Conservation (phyloP, 2,888 invertebrate species). For the Fissipunctia ypsillon region DNA sequence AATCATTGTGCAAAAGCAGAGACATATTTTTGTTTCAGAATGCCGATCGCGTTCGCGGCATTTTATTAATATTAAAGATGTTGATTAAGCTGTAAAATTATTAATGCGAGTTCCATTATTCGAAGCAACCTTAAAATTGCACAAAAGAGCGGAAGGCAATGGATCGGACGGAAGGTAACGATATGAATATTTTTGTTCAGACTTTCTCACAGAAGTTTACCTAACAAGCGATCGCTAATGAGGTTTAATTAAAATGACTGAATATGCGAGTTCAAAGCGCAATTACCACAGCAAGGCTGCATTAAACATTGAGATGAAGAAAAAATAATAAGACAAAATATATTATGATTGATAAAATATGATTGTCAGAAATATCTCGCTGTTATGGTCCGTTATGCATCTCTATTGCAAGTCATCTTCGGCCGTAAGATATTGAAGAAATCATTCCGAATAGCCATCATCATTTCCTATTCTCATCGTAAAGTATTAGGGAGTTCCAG, state of each 20-base stretch:
- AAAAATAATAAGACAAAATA: conserved; percentile 11
- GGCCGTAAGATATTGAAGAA: conserved; percentile 27
- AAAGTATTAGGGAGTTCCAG: conserved; percentile 33
- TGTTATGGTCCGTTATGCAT: conserved; percentile 24
- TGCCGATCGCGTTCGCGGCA: conserved; percentile 36
- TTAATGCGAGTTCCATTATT: conserved; percentile 55
- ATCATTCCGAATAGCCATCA: conserved; percentile 53
- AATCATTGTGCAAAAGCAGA: conserved; percentile 13
- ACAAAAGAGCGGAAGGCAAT: conserved; percentile 60
- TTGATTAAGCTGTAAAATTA: conserved; percentile 56
- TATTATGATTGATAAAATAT: conserved; percentile 19
- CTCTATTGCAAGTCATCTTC: conserved; percentile 59
- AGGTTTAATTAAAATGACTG: conserved; percentile 60
- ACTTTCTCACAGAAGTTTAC: conserved; percentile 49
- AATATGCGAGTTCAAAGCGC: conserved; percentile 38
- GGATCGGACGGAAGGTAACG: conserved; percentile 46
- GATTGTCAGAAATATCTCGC: conserved; percentile 28
- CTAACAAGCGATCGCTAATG: conserved; percentile 60
- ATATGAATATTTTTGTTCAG: conserved; percentile 46
- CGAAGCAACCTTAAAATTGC: conserved; percentile 55
- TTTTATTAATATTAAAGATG: conserved; percentile 57
- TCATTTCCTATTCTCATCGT: conserved; percentile 54
- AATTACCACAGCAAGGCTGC: conserved; percentile 48
- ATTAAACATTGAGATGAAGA: conserved; percentile 15
- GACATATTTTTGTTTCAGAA: conserved; percentile 39